Evolutionary conservation across 2,113 vertebrate species (phyloP).

Genomic region (Megaleporinus macrocephalus): DNA sequence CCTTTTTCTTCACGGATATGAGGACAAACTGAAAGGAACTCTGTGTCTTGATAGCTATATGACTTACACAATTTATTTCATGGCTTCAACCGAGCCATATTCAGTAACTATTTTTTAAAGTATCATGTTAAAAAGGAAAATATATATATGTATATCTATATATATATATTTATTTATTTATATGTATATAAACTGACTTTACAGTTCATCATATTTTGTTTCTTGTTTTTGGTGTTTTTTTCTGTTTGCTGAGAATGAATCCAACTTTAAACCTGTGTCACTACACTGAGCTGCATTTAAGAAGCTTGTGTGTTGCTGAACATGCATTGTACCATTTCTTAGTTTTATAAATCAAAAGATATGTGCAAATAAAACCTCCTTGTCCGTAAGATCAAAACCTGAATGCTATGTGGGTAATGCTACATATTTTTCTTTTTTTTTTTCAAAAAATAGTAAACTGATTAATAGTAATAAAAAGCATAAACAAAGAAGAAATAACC

Average conservation of each 20-base stretch:
- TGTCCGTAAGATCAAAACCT: constrained; percentile 79
- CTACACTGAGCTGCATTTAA: constrained; percentile 71
- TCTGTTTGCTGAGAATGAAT: constrained; percentile 68
- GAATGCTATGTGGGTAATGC: constrained; percentile 91
- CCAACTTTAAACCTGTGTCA: constrained; percentile 73
- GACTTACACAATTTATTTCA: constrained; percentile 52
- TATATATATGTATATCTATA: constrained; percentile 65
- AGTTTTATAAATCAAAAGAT: constrained; percentile 72
- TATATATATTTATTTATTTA: constrained; percentile 65
- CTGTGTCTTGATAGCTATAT: constrained; percentile 11
- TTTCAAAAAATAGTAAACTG: constrained; percentile 72
- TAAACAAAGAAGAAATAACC: constrained; percentile 70
- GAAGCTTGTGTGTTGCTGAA: constrained; percentile 35
- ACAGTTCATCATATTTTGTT: constrained; percentile 76
- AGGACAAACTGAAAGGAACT: constrained; percentile 15
- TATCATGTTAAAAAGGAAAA: constrained; percentile 64
- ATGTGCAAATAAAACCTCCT: constrained; percentile 81
- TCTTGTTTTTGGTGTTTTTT: constrained; percentile 61
- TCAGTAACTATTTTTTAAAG: constrained; percentile 74
- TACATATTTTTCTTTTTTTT: constrained; percentile 83
- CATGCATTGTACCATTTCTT: constrained; percentile 65
- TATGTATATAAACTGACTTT: constrained; percentile 76
- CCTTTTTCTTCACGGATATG: constrained; percentile 33
- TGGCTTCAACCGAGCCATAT: constrained; percentile 69
- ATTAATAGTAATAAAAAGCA: constrained; percentile 70